These are phyloP conservation scores for Oxyura jamaicensis DNA, from an alignment of 2,113 vertebrate genomes.

Conservation along the genomic window DNA sequence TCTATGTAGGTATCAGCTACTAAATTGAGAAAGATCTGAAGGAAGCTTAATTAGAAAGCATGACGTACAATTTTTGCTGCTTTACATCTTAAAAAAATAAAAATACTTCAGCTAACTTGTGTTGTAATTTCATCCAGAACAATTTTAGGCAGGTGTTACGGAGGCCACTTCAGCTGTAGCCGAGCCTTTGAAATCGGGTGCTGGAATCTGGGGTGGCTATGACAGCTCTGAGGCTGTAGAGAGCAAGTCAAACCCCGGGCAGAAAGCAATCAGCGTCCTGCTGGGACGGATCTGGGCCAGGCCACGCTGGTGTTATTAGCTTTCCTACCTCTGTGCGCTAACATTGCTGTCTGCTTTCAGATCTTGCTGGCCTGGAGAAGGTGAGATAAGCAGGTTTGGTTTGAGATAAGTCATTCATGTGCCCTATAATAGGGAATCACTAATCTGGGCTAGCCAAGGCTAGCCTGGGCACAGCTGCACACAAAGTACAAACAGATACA, in stretches of 20 bases:
- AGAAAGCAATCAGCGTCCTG: background rate
- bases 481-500: background rate
- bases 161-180: background rate
- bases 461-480: background rate
- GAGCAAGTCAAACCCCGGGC: background rate
- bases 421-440: background rate
- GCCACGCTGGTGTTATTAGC: background rate
- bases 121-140: background rate
- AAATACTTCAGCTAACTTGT: background rate
- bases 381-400: background rate
- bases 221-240: background rate
- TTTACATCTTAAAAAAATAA: background rate
- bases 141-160: background rate
- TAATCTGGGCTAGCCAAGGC: background rate
- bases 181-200: background rate
- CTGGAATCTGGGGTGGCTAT: background rate
- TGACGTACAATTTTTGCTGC: background rate
- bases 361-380: background rate
- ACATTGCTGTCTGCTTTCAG: background rate
- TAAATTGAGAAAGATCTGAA: background rate
- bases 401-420: background rate
- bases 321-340: background rate
- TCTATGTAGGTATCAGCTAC: too few relatives aligned
- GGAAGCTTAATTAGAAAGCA: background rate
- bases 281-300: fast-evolving